Percentiles rank a stretch among this genome's conserved stretches.
These are phyloP conservation scores for Promerops cafer DNA, from an alignment of 2,113 vertebrate genomes.

Conservation along the genomic window DNA sequence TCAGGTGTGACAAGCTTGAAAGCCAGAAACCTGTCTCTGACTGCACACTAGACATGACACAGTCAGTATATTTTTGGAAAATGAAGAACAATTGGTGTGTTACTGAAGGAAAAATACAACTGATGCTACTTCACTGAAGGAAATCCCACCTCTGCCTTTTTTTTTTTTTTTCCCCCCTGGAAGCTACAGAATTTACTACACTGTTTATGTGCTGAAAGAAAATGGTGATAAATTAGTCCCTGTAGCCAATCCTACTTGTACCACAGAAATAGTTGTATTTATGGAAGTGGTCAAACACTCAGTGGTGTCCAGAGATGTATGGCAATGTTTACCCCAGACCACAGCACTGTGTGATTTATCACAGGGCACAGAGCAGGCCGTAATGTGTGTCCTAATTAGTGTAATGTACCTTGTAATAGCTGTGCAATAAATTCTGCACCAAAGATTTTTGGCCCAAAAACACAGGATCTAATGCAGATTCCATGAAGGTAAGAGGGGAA, in stretches of 20 bases:
- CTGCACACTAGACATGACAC: not conserved
- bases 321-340: not conserved
- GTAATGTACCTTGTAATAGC: conserved; percentile 14
- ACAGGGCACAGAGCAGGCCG: not conserved
- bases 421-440: conserved; percentile 2
- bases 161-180: rapidly evolving
- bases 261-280: not conserved
- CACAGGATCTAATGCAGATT: not conserved
- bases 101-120: not conserved
- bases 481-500: rapidly evolving
- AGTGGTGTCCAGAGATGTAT: conserved; percentile 12
- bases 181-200: not conserved
- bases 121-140: not conserved
- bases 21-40: not conserved
- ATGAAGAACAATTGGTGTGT: not conserved
- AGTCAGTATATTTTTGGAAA: not conserved
- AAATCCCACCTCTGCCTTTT: not conserved
- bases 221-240: conserved; percentile 10
- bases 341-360: not conserved
- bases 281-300: conserved; percentile 1
- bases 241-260: not conserved
- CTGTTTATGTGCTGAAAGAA: not conserved
- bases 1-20: not conserved
- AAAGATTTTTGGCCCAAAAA: not conserved
- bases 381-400: conserved; percentile 3